phyloP scores from a whole-genome alignment of 1,140 invertebrate genomes.

The Cydia fagiglandana region DNA sequence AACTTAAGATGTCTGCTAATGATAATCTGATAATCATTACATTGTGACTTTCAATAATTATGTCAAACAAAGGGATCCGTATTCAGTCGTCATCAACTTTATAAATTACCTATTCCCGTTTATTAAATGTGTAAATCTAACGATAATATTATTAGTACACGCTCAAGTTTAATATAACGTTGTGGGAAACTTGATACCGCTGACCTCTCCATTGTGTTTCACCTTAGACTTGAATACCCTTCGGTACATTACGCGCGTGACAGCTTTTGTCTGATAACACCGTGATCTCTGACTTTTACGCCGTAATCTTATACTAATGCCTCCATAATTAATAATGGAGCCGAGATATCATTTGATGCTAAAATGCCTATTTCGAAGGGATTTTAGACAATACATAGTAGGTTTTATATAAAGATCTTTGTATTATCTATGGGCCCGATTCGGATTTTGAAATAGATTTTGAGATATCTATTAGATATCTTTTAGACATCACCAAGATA shows the following conservation, averaged over 20 bases:
- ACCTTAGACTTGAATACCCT: not conserved
- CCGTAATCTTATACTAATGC: constrained; percentile 26
- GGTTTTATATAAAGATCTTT: not conserved
- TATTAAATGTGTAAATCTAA: not conserved
- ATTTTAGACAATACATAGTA: constrained; percentile 3
- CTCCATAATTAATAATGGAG: constrained; percentile 17
- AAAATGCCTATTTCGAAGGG: not conserved
- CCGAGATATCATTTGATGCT: constrained; percentile 13
- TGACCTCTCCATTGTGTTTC: not conserved
- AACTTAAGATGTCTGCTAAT: too few relatives aligned
- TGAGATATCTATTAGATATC: too few relatives aligned
- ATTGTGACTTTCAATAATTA: too few relatives aligned
- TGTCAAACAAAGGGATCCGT: too few relatives aligned
- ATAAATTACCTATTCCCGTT: not conserved
- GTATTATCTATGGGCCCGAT: too few relatives aligned
- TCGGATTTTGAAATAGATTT: too few relatives aligned
- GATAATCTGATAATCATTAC: too few relatives aligned
- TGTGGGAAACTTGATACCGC: not conserved
- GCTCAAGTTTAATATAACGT: not conserved
- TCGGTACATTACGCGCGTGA: not conserved
- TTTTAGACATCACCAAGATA: too few relatives aligned
- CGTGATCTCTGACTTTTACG: constrained; percentile 31
- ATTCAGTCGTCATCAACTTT: too few relatives aligned
- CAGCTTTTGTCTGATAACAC: constrained; percentile 25
- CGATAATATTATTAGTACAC: not conserved